phyloP scores from a whole-genome alignment of 2,888 invertebrate genomes.

The Epinotia nisella region DNA sequence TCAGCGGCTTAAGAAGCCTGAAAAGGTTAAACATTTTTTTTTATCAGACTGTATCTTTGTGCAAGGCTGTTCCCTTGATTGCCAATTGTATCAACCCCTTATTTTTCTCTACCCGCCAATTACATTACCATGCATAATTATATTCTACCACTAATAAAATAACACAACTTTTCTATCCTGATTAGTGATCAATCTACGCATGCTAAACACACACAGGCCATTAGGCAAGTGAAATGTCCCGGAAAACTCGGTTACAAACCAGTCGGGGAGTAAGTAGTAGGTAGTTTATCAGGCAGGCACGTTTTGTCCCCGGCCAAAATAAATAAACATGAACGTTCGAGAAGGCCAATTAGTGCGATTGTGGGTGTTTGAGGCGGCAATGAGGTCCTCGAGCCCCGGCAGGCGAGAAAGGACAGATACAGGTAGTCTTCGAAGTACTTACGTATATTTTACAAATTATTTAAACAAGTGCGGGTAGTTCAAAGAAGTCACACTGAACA shows the following conservation, averaged over 20 bases:
- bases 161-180: not conserved
- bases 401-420: conserved; percentile 10
- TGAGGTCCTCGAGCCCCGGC: not conserved
- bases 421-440: not conserved
- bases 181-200: conserved; percentile 5
- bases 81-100: too few species aligned
- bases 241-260: conserved; percentile 30
- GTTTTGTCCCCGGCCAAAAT: conserved; percentile 39
- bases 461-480: not conserved
- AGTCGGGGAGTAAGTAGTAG: conserved; percentile 30
- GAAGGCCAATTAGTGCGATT: conserved; percentile 42
- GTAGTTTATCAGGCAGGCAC: conserved; percentile 42
- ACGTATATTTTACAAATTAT: not conserved
- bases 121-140: not conserved
- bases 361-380: conserved; percentile 35
- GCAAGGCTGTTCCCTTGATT: too few species aligned
- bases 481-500: not conserved
- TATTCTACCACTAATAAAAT: not conserved
- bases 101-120: not conserved
- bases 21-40: too few species aligned
- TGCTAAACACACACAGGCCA: conserved; percentile 13
- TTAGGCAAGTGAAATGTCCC: conserved; percentile 34
- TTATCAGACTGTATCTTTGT: too few species aligned
- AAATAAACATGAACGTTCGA: conserved; percentile 44
- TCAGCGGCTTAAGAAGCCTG: too few species aligned